phyloP scores from a whole-genome alignment of 1,140 invertebrate species.

The Cheumatopsyche charites region DNA sequence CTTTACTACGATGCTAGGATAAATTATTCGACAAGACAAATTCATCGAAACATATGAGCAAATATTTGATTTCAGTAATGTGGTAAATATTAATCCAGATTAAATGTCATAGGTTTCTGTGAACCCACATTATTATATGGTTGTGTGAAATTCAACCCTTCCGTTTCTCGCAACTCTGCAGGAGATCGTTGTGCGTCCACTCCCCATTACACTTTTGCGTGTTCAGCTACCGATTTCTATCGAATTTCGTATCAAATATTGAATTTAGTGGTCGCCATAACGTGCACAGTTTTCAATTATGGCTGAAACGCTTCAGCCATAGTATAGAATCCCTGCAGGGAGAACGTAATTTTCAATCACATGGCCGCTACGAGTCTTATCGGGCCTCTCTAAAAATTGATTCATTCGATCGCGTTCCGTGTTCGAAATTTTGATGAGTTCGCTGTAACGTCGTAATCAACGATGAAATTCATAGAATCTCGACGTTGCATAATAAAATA shows the following conservation, averaged over 20 bases:
- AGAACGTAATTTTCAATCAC: background rate
- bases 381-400: background rate
- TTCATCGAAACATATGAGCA: too few species aligned
- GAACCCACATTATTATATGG: too few species aligned
- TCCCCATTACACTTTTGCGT: slow-evolving; percentile 8
- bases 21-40: too few species aligned
- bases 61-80: too few species aligned
- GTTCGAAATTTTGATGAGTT: background rate
- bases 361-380: background rate
- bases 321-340: background rate
- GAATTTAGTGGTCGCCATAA: slow-evolving; percentile 29
- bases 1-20: too few species aligned
- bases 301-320: background rate
- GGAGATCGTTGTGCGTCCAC: background rate
- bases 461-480: too few species aligned
- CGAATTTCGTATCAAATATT: slow-evolving; percentile 42
- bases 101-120: too few species aligned
- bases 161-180: background rate
- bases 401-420: background rate
- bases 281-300: slow-evolving; percentile 22
- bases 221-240: slow-evolving; percentile 38
- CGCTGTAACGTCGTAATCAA: background rate
- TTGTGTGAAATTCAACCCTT: slow-evolving; percentile 1
- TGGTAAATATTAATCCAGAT: too few species aligned
- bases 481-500: too few species aligned